Evolutionary conservation across 2,113 vertebrate species (phyloP), one percentile per base, ranked within the genome.

Genomic region (Lynx canadensis): DNA sequence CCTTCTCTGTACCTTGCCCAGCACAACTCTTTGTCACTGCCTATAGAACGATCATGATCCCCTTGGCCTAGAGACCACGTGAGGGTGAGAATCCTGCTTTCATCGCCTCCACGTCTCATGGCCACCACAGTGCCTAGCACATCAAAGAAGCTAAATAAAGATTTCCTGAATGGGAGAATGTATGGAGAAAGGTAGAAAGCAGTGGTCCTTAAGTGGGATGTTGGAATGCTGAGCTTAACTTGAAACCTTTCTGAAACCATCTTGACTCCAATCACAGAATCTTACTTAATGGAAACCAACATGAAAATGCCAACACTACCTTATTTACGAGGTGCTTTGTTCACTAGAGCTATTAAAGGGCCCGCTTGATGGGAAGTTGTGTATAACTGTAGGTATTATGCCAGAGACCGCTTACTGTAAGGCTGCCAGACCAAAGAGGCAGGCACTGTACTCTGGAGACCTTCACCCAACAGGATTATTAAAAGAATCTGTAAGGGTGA

Each of bases 391-490:
- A 73, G 29, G 80, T 83, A 71, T 29, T 13, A 31, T 79, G 36
- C 76, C 87, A 88, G 69, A 94, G 88, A 97, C 89, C 23, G 0
- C 89, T 90, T 92, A 14, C 68, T 76, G 91, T 91, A 85, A 97
- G 71, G 15, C 71, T 97, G 93, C 91, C 93, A 97, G 95, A 97
- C 95, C 76, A 89, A 89, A 45, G 52, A 96, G 45, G 33, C 25
- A 41, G 18, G 15, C 8, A 15, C 2, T 0, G 16, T 38, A 5
- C 97, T 79, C 80, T 25, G 68, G 94, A 89, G 96, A 88, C n/a
- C 33, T 73, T 91, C 84, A 84, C 94, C 96, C 84, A 68, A 57
- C 60, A 95, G 45, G 25, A 65, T 96, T n/a, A 96, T 97, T 97
- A 95, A 97, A 97, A 36, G 33, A 96, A 78, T 95, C 16, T 31